Evolutionary conservation across 2,888 invertebrate species (phyloP).

Genomic region (Andrena hattorfiana): DNA sequence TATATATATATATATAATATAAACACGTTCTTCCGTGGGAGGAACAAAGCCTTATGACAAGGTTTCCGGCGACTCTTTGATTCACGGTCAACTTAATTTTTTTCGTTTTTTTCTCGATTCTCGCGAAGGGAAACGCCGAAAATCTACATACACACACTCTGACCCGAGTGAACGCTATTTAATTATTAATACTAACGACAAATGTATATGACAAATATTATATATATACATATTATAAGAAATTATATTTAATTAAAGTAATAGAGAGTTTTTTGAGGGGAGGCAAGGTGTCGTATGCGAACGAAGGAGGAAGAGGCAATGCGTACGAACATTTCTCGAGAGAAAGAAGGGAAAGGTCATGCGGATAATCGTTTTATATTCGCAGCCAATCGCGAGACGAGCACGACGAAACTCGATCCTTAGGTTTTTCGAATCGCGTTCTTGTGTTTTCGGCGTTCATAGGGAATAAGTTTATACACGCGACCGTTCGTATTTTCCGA

Average conservation of each 20-base stretch:
- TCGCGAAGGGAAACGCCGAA: conserved; percentile 62
- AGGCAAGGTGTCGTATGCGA: conserved; percentile 49
- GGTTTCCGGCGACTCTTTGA: conserved; percentile 71
- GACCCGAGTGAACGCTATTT: conserved; percentile 73
- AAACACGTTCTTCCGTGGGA: conserved; percentile 57
- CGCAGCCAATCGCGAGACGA: conserved; percentile 38
- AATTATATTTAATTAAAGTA: conserved; percentile 76
- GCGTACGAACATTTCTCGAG: conserved; percentile 7
- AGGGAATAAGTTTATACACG: conserved; percentile 45
- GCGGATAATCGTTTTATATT: conserved; percentile 56
- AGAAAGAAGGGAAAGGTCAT: conserved; percentile 8
- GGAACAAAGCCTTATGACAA: conserved; percentile 70
- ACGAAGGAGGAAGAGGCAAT: conserved; percentile 5
- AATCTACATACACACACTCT: conserved; percentile 64
- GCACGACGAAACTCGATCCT: conserved; percentile 33
- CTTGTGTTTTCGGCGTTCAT: conserved; percentile 39
- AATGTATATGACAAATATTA: conserved; percentile 68
- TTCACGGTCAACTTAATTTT: conserved; percentile 62
- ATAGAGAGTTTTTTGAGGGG: conserved; percentile 64
- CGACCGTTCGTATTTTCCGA: conserved; percentile 36
- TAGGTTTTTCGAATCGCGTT: conserved; percentile 26
- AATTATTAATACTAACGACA: conserved; percentile 71
- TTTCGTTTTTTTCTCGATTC: conserved; percentile 43
- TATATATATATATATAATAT: conserved; percentile 16
- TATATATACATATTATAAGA: conserved; percentile 70